These are phyloP conservation scores for Esox niger DNA, from an alignment of 2,113 vertebrate species.

Conservation along the genomic window DNA sequence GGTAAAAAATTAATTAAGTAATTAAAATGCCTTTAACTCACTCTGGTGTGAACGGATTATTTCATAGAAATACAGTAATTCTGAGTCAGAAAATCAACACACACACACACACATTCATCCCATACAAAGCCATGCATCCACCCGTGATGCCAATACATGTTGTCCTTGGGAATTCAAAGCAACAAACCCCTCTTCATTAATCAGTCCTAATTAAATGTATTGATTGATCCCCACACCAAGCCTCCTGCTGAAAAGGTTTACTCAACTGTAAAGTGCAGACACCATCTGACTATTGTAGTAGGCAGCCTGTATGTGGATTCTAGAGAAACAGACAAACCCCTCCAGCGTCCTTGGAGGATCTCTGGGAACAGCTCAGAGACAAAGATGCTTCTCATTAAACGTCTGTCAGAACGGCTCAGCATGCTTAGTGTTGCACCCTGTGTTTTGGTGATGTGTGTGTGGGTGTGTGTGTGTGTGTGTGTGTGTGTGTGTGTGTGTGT, in stretches of 20 bases:
- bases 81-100: background rate
- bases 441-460: background rate
- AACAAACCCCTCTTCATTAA: constrained; percentile 77
- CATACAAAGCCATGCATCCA: constrained; percentile 32
- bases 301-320: background rate
- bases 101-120: constrained; percentile 10
- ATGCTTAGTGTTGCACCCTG: background rate
- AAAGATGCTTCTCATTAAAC: constrained; percentile 57
- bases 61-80: background rate
- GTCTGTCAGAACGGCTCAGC: constrained; percentile 52
- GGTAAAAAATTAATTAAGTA: too few relatives aligned
- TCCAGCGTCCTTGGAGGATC: constrained; percentile 48
- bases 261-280: constrained; percentile 62
- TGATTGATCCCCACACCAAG: constrained; percentile 73
- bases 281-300: constrained; percentile 15
- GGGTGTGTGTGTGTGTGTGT: background rate
- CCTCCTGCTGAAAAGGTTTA: constrained; percentile 70
- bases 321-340: constrained; percentile 30
- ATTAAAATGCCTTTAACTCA: too few relatives aligned
- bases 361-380: constrained; percentile 44
- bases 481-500: too few relatives aligned
- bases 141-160: constrained; percentile 45
- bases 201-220: constrained; percentile 90
- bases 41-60: background rate
- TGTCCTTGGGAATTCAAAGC: constrained; percentile 60